These are phyloP conservation scores for Steatocranus sp. DNA, from an alignment of 2,797 vertebrate species.

Conservation along the genomic window DNA sequence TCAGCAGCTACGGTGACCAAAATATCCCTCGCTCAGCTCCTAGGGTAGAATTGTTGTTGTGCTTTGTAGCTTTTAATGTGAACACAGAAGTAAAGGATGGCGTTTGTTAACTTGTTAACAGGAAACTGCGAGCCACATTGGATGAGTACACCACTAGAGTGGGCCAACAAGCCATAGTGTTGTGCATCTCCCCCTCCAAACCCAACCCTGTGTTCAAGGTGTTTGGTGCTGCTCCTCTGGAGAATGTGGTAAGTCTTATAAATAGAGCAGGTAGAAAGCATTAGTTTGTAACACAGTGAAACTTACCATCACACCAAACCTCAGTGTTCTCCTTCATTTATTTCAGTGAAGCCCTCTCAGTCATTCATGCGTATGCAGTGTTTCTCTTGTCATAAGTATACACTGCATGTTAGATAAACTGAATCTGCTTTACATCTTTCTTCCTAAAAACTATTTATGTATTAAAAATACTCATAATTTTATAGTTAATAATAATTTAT, in stretches of 20 bases:
- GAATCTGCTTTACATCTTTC: not conserved
- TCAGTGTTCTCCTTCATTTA: accelerated
- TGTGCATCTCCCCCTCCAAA: slow-evolving; percentile 97
- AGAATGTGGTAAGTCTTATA: slow-evolving; percentile 88
- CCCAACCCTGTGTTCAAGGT: slow-evolving; percentile 98
- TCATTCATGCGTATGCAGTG: accelerated
- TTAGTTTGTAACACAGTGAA: not conserved
- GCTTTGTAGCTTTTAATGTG: not conserved
- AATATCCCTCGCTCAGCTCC: not conserved
- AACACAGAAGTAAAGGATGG: not conserved
- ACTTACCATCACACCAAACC: not conserved
- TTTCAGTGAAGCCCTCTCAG: not conserved
- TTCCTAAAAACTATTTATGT: not conserved
- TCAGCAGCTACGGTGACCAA: not conserved
- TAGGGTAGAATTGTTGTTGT: not conserved
- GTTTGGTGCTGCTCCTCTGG: slow-evolving; percentile 94
- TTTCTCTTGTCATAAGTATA: not conserved
- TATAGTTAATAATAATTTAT: not conserved
- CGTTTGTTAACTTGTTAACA: slow-evolving; percentile 58
- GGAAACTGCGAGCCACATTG: slow-evolving; percentile 92
- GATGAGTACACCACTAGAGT: slow-evolving; percentile 98
- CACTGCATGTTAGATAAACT: not conserved
- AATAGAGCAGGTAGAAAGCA: not conserved
- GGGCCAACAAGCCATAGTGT: slow-evolving; percentile 96
- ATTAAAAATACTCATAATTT: not conserved